Evolutionary conservation across 2,888 invertebrate genomes (phyloP), one percentile per base, ranked within the genome.

Genomic region (Drosophila mimica): DNA sequence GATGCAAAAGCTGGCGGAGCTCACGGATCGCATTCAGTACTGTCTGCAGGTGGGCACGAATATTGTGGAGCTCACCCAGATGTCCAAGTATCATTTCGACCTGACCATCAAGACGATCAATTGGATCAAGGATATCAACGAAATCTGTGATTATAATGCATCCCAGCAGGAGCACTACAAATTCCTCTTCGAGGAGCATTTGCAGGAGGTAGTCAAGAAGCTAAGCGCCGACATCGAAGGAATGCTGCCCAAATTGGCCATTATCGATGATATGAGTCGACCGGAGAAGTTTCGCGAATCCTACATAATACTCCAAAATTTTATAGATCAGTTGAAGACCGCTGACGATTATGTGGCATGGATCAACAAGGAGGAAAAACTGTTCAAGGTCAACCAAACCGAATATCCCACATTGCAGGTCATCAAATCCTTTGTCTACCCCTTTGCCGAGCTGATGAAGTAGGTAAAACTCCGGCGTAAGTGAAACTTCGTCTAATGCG

Each of bases 321-420:
- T 97, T 53, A 95, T 96, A 67, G 96, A 96, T 83, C 95, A 96
- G 70, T 93, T 99, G 56, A 95, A 95, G 70, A 95, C 95, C 28
- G 96, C 97, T 86, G 96, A 97, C 83, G 95, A 96, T 80, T 94
- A 96, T 80, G 96, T 97, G 25, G 92, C 93, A 7, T 98, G 97
- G 97, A 98, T 98, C 59, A 98, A 98, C 93, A 95, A 96, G 82
- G 98, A 99, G 94, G 98, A 99, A 93, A 93, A 94, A 6, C 95
- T 93, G 4, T 98, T 98, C 88, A 97, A 98, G 91, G 97, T 97
- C 91, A 96, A 97, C 2, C 92, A 95, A 57, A 95, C 96, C 0
- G 93, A 93, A 20, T 99, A 97, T 93, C 95, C 96, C 0, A 96
- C 96, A 66, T 94, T 98, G 60, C 96, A 96, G 75, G 97, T 97